phyloP scores from a whole-genome alignment of 2,888 invertebrate genomes.

The Gibbula magus region DNA sequence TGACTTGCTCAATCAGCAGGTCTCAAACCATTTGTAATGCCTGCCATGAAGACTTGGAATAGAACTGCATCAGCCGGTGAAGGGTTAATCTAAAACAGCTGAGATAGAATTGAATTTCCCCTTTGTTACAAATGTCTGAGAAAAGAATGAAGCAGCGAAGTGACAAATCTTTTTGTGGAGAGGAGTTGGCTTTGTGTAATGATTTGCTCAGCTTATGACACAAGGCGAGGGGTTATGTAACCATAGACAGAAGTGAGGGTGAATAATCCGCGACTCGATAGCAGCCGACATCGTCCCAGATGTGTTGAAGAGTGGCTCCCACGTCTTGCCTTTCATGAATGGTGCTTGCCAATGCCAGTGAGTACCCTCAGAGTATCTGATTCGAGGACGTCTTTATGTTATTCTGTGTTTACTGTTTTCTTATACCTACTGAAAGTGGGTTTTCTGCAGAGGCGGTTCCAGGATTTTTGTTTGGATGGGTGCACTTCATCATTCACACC shows the following conservation, averaged over 20 bases:
- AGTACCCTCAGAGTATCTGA: no score
- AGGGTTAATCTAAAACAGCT: no score
- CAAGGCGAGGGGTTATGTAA: conserved; percentile 1
- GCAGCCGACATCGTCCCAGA: not conserved
- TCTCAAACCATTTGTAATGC: no score
- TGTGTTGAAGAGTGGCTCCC: not conserved
- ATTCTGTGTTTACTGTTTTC: no score
- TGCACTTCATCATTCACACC: no score
- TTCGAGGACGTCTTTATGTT: no score
- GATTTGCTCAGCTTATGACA: conserved; percentile 2
- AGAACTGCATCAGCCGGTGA: no score
- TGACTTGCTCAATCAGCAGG: no score
- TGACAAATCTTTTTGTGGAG: conserved; percentile 10
- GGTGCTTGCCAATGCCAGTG: not conserved
- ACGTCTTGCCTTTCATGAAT: not conserved
- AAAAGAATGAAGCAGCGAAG: not conserved
- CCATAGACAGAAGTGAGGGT: not conserved
- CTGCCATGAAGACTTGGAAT: no score
- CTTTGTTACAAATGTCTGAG: not conserved
- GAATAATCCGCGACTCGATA: not conserved
- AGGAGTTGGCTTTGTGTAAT: not conserved
- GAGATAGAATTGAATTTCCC: not conserved
- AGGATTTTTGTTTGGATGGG: no score
- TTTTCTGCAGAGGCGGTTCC: no score
- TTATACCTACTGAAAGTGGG: no score